Evolutionary conservation across 2,888 invertebrate species (phyloP).

Genomic region (Cryptus armator): DNA sequence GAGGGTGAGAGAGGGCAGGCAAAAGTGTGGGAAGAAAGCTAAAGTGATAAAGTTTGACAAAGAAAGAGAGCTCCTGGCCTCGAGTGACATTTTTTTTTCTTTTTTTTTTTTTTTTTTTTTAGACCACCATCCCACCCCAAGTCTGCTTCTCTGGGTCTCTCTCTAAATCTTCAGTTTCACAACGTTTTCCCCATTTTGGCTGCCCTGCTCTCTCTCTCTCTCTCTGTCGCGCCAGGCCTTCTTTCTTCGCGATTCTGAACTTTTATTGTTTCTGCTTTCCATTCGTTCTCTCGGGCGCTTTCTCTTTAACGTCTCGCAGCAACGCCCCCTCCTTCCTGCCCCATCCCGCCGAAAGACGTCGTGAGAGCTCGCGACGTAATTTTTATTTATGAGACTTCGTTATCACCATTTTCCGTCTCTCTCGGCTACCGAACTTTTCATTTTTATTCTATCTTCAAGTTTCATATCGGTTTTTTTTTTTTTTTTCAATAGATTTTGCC

Average conservation of each 20-base stretch:
- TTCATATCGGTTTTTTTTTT: neutral
- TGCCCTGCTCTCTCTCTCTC: neutral
- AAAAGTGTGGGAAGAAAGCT: slow-evolving; percentile 65
- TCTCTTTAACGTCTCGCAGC: slow-evolving; percentile 32
- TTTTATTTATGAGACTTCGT: slow-evolving; percentile 77
- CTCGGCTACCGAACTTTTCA: slow-evolving; percentile 67
- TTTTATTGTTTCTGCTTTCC: slow-evolving; percentile 1
- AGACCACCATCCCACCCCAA: neutral
- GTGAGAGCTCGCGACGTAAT: slow-evolving; percentile 68
- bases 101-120: slow-evolving; percentile 26
- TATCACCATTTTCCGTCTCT: slow-evolving; percentile 67
- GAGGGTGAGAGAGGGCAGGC: slow-evolving; percentile 37
- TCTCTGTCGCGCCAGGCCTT: neutral
- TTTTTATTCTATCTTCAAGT: slow-evolving; percentile 22
- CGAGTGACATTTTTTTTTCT: slow-evolving; percentile 72
- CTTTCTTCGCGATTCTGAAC: neutral
- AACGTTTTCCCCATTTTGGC: neutral
- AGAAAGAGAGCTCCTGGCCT: slow-evolving; percentile 38
- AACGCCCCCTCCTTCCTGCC: neutral
- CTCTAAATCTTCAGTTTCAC: neutral
- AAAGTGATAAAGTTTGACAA: slow-evolving; percentile 79
- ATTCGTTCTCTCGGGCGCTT: neutral
- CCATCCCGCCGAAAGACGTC: slow-evolving; percentile 13
- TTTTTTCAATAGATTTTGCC: neutral
- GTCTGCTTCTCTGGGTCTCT: too few species aligned